Evolutionary conservation across 2,888 invertebrate genomes (phyloP), one percentile per base, ranked within the genome.

Genomic region (Drosophila mercatorum): DNA sequence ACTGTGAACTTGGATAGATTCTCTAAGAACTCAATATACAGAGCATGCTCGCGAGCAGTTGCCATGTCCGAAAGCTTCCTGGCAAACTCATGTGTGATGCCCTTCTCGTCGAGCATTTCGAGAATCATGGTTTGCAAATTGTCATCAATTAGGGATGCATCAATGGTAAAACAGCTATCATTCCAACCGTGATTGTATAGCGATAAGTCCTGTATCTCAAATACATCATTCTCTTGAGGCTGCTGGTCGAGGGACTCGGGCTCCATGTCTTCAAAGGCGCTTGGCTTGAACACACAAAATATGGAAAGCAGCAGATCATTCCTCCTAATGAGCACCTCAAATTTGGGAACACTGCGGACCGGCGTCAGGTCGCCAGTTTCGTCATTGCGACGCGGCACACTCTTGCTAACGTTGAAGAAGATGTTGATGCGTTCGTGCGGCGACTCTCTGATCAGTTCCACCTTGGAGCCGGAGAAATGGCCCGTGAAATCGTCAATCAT

Each of bases 1-100:
- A 67, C 26, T 26, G 66, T 61, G 22, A 80, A 75, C 75, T 73
- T 78, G 2, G 77, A 72, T 7, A 82, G 47, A 38, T 71, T 81
- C 44, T 81, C 78, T 51, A 81, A 55, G 17, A 81, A 82, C 8
- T 73, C 72, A 14, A 82, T 73, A 8, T 81, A 81, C n/a, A 75
- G 31, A 11, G 62, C 57, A 51, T 81, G 82, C 17, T 81, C 82
- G 14, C 73, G 82, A 2, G 61, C 56, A 10, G 81, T 80, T 26
- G 82, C 78, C 66, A 80, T 46, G 12, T 82, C 78, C 0, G 82
- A 82, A 0, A 81, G 34, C 31, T 73, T 82, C 1, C 66, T 49
- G n/a, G 58, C 78, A 60, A 81, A 82, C 6, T 72, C 64, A 6
- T 73, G 63, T 2, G 71, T 80, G 17, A 81, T 68, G 10, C 78